Base-by-base conservation (phyloP, 1,140 invertebrate genomes). In the Plodia interpunctella region DNA sequence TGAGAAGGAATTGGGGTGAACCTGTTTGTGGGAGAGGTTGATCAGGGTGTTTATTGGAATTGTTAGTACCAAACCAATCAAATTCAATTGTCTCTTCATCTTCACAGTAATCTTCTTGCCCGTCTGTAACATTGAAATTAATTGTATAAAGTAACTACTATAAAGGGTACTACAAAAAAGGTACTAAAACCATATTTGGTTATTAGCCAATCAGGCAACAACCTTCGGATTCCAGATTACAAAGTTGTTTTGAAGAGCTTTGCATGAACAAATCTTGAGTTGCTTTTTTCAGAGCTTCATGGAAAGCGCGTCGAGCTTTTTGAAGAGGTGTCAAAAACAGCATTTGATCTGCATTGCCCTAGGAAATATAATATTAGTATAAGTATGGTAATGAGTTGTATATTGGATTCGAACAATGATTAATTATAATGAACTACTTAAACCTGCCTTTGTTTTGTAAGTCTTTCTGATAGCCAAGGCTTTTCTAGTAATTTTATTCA, bases 401-500 rank as follows among this genome's bases (percentile, higher is more conserved):
- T n/a, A n/a, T n/a, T n/a, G n/a, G n/a, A n/a, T n/a, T n/a, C n/a
- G n/a, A n/a, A n/a, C n/a, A n/a, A n/a, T n/a, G n/a, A n/a, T n/a
- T n/a, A n/a, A n/a, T 25, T 21, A 13, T 10, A 2, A n/a, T 18
- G n/a, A n/a, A n/a, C n/a, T n/a, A n/a, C n/a, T n/a, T n/a, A 18
- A 30, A 57, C 15, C 44, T 65, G 87, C 87, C 81, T 80, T 87
- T 5, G 74, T 57, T 63, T 85, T 87, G 58, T 80, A 83, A 59
- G 62, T 83, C 70, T 76, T 73, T 72, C 80, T 86, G 63, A 90
- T 72, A 54, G 78, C 79, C 17, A 83, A 80, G 10, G 90, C 85
- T 83, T 92, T 92, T 51, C 92, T 83, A 21, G 90, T 90, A 6
- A 93, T 92, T 70, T 90, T 90, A 52, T 88, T 87, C 8, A 93